Base-by-base conservation (phyloP, 2,113 vertebrate species). In the Callaeas wilsoni region DNA sequence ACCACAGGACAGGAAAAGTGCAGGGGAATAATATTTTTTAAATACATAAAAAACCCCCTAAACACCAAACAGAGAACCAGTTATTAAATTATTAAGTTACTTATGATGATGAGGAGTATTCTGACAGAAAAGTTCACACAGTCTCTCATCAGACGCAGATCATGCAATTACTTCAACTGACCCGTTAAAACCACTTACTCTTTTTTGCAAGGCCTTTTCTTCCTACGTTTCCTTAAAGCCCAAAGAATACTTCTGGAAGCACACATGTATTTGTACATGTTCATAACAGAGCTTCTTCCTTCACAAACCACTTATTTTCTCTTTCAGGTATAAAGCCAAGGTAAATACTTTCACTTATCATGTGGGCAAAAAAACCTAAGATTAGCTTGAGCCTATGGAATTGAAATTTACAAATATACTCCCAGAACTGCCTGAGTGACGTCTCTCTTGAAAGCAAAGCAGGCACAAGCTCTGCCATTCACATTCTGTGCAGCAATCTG, bases 201-300 rank as follows among this genome's bases (percentile, higher is more conserved):
- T 4, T 90, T 26, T 79, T 18, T 3, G 16, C 9, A 68, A 73
- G 39, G 3, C 4, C 10, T 20, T 10, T n/a, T 63, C 67, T 56
- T 83, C 49, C 7, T n/a, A 5, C 0, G 0, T 7, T 44, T 22
- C 37, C 3, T 4, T 16, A 70, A 50, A 84, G 9, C 3, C 6
- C 19, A 1, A 7, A 27, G 9, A 53, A 50, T 13, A 19, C 7
- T 32, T 63, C 42, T 60, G 27, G 39, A 64, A 83, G 57, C 4
- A 2, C 2, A 4, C 2, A 7, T 3, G 4, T 13, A 44, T 16
- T 26, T 23, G 2, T 15, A 3, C 3, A 23, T 2, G 0, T 57
- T 52, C 35, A 2, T 17, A 63, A 56, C 12, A 68, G 14, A 21
- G 7, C 32, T 27, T 33, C 73, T 53, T 25, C 35, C 16, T 46